Evolutionary conservation across 2,113 vertebrate genomes (phyloP).

Genomic region (Pollimyrus isidori): DNA sequence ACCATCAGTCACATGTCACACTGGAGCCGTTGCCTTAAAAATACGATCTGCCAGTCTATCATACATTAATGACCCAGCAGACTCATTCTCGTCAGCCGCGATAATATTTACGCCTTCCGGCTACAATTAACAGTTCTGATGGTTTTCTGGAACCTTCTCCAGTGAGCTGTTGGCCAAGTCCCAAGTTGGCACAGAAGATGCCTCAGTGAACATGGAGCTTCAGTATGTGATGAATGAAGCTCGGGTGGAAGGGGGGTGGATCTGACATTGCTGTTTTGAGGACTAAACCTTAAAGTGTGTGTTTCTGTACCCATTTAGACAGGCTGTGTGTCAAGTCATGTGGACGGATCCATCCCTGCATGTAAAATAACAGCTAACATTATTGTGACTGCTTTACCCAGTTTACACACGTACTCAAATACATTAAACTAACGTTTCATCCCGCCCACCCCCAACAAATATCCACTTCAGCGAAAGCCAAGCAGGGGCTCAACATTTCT

Average conservation of each 20-base stretch:
- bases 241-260: neutral
- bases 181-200: neutral
- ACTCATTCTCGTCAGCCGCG: neutral
- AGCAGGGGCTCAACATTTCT: neutral
- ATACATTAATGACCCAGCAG: neutral
- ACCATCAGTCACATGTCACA: neutral
- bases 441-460: neutral
- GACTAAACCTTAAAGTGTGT: neutral
- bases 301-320: neutral
- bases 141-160: neutral
- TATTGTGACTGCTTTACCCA: neutral
- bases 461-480: neutral
- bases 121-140: slow-evolving; percentile 12
- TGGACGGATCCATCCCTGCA: neutral
- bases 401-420: neutral
- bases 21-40: neutral
- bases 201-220: neutral
- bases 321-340: neutral
- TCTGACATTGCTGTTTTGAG: neutral
- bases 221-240: neutral
- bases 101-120: neutral
- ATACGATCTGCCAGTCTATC: neutral
- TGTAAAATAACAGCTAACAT: neutral
- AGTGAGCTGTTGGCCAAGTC: neutral
- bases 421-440: neutral